Percentiles rank a stretch among this genome's conserved stretches.
Evolutionary conservation across 2,113 vertebrate species (phyloP).

Genomic region (Lipophrys pholis): DNA sequence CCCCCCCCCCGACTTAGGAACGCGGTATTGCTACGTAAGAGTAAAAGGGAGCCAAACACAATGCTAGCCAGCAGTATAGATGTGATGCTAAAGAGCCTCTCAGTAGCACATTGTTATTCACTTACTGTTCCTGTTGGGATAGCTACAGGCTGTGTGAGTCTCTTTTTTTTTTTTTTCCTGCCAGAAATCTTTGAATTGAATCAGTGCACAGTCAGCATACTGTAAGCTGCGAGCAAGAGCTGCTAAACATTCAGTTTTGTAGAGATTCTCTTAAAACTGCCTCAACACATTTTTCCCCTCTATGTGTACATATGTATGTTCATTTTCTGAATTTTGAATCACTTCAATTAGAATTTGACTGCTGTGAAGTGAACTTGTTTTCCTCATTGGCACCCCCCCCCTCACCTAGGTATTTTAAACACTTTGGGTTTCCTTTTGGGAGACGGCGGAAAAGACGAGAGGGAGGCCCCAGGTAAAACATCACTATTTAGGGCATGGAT

Average conservation of each 20-base stretch:
- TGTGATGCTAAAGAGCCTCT: slow-evolving; percentile 67
- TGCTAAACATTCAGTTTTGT: slow-evolving; percentile 66
- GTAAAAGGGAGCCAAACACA: slow-evolving; percentile 47
- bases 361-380: slow-evolving; percentile 57
- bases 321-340: slow-evolving; percentile 53
- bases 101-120: slow-evolving; percentile 72
- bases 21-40: slow-evolving; percentile 27
- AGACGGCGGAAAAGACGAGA: slow-evolving; percentile 49
- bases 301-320: slow-evolving; percentile 30
- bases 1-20: slow-evolving; percentile 35
- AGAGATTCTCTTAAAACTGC: slow-evolving; percentile 54
- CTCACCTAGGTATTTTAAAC: slow-evolving; percentile 69
- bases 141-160: slow-evolving; percentile 69
- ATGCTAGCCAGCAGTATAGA: slow-evolving; percentile 64
- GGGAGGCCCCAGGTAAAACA: slow-evolving; percentile 82
- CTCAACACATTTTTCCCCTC: slow-evolving; percentile 51
- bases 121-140: slow-evolving; percentile 75
- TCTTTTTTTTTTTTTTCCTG: slow-evolving; percentile 50
- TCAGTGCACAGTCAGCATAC: slow-evolving; percentile 75
- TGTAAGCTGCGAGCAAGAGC: slow-evolving; percentile 70
- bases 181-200: slow-evolving; percentile 76
- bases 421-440: slow-evolving; percentile 70
- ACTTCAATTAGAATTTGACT: slow-evolving; percentile 30
- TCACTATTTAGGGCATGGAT: slow-evolving; percentile 86
- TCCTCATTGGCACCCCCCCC: slow-evolving; percentile 46